Evolutionary conservation across 2,113 vertebrate genomes (phyloP), one percentile per base, ranked within the genome.

Genomic region (Dicentrarchus labrax): DNA sequence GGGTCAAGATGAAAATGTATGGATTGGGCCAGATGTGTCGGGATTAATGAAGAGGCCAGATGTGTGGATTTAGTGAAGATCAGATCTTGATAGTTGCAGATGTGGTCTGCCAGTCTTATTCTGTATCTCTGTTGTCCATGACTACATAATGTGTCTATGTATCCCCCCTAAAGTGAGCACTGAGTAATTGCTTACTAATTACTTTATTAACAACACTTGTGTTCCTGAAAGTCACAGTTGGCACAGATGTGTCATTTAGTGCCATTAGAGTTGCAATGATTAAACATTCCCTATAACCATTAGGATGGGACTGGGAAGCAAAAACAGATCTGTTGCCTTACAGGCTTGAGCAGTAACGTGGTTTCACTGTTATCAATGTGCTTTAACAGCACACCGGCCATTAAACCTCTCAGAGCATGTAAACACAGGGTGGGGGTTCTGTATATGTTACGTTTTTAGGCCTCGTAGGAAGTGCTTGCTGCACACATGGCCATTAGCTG

Each of bases 151-250:
- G 36, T 47, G 6, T 73, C 21, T 30, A 12, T n/a, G 19, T 51
- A 24, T 19, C 15, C 30, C 22, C 39, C 24, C 53, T 22, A 51
- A 83, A 79, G 51, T 66, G 70, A 78, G 86, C 72, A 61, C 85
- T 83, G 66, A 88, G 73, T 91, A 90, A 91, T 85, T 78, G 73
- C 84, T 82, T 38, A 65, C 84, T 87, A 92, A 92, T 90, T 78
- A 80, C 75, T 90, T 87, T 88, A 85, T 87, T 83, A 90, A 80
- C 72, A 81, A 85, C 89, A 77, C 78, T 85, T 64, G 80, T 81
- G 76, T 65, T 84, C 77, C 83, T 81, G 54, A 87, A 88, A 90
- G 86, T 83, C 86, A 83, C 82, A 84, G 76, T 82, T 61, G 88
- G 76, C 80, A 68, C 88, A 88, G 81, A 89, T 86, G 87, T 90